A percentile compares a stretch with the other conserved stretches of the same genome.
These are phyloP conservation scores for Propsilocerus akamusi DNA, from an alignment of 1,140 invertebrate species.

Conservation along the genomic window DNA sequence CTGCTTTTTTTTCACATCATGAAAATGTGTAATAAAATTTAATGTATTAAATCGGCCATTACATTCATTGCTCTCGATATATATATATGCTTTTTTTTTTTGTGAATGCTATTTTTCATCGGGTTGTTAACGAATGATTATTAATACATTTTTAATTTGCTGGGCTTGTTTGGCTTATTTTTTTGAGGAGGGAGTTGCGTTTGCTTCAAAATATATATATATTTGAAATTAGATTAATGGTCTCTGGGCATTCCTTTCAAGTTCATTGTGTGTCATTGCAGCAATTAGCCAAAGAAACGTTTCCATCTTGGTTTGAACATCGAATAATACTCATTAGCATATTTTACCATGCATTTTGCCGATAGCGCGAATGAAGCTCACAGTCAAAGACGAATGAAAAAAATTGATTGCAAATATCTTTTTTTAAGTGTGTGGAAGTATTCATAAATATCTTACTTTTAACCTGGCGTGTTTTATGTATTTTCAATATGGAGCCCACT, in stretches of 20 bases:
- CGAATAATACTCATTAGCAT: neutral
- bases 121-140: neutral
- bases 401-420: too few species aligned
- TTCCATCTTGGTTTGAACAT: neutral
- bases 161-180: too few species aligned
- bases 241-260: neutral
- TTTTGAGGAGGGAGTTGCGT: too few species aligned
- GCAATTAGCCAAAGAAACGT: neutral
- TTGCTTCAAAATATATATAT: too few species aligned
- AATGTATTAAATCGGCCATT: conserved; percentile 2
- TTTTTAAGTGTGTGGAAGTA: too few species aligned
- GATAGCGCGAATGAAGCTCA: too few species aligned
- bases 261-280: neutral
- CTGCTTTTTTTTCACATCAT: neutral
- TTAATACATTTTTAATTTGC: conserved; percentile 2
- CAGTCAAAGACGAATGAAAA: too few species aligned
- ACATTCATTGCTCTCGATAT: neutral
- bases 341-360: neutral
- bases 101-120: conserved; percentile 4
- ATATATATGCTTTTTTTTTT: too few species aligned
- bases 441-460: too few species aligned
- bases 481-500: conserved; percentile 1
- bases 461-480: conserved; percentile 1
- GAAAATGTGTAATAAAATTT: conserved; percentile 3
- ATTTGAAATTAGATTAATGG: too few species aligned